Evolutionary conservation across 2,797 vertebrate species (phyloP).

Genomic region (Falco columbarius): DNA sequence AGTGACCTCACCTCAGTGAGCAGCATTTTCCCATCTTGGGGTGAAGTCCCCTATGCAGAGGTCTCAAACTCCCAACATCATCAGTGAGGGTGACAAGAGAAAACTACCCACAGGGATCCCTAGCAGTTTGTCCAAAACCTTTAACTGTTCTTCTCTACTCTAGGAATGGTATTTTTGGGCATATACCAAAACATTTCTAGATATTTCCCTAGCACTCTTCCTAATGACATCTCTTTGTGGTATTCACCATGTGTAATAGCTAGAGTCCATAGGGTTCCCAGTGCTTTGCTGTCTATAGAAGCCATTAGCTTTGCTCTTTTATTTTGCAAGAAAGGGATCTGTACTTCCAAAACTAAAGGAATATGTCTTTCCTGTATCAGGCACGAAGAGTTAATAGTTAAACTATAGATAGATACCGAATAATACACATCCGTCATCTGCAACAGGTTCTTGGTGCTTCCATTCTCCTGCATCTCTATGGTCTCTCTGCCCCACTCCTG

Average conservation of each 20-base stretch:
- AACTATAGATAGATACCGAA: slow-evolving; percentile 80
- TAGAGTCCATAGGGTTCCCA: background rate
- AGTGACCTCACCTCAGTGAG: background rate
- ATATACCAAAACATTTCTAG: background rate
- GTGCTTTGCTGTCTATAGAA: background rate
- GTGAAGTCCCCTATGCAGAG: background rate
- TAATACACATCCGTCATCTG: slow-evolving; percentile 98
- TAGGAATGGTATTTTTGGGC: background rate
- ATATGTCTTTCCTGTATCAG: background rate
- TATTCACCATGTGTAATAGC: background rate
- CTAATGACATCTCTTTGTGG: background rate
- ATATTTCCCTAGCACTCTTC: background rate
- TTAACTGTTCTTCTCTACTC: background rate
- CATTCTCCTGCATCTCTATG: slow-evolving; percentile 98
- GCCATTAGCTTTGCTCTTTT: background rate
- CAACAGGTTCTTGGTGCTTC: slow-evolving; percentile 97
- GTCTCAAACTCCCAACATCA: background rate
- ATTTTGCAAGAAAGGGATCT: background rate
- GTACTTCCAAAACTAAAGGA: background rate
- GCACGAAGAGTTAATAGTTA: background rate
- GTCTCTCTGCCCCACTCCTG: slow-evolving; percentile 96
- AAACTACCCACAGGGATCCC: background rate
- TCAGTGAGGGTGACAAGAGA: background rate
- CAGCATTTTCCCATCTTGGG: background rate
- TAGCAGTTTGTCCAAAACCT: background rate